phyloP scores from a whole-genome alignment of 2,888 invertebrate genomes.

The Brachyptera putata region DNA sequence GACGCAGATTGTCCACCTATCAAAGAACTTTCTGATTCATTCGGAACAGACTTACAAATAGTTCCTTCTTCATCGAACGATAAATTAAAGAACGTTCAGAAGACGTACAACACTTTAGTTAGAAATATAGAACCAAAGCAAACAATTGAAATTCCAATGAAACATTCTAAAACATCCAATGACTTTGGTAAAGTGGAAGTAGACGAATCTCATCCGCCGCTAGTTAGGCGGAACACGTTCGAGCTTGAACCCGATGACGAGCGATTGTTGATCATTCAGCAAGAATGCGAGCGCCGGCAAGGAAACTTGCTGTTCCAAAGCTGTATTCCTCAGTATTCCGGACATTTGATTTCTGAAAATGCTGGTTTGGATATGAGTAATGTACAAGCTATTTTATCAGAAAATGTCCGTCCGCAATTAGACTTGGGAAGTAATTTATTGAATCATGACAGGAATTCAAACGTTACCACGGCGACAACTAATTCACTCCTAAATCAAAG shows the following conservation, averaged over 20 bases:
- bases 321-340: conserved; percentile 59
- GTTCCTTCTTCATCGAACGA: neutral
- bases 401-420: neutral
- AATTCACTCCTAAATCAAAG: no score
- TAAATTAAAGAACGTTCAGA: neutral
- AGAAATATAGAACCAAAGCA: neutral
- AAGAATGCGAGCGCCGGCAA: conserved; percentile 56
- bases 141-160: neutral
- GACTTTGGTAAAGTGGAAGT: conserved; percentile 52
- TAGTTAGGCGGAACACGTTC: conserved; percentile 47
- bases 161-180: neutral
- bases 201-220: conserved; percentile 46
- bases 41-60: no score
- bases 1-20: no score
- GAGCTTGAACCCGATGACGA: conserved; percentile 47
- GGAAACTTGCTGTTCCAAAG: conserved; percentile 57
- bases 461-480: no score
- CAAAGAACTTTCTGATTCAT: no score
- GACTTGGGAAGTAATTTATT: no score
- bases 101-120: no score
- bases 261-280: conserved; percentile 45
- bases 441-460: no score
- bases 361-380: conserved; percentile 19
- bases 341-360: conserved; percentile 48
- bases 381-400: neutral